Percentiles rank a stretch among this genome's conserved stretches.
phyloP scores from a whole-genome alignment of 2,797 vertebrate genomes.

The Gymnocypris eckloni region DNA sequence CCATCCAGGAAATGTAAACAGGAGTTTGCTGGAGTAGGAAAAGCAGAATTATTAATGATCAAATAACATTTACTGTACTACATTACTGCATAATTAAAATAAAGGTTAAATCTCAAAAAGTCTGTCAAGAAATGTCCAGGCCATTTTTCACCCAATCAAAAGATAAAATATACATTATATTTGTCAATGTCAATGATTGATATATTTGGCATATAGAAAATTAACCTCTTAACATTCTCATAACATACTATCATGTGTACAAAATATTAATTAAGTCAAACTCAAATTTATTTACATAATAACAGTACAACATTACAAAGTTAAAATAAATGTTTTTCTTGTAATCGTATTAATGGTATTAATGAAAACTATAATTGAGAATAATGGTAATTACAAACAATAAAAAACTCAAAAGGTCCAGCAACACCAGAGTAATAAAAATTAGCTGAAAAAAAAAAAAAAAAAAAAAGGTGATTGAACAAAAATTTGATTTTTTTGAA shows the following conservation, averaged over 20 bases:
- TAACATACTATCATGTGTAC: not conserved
- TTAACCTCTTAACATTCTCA: not conserved
- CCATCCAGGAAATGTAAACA: constrained; percentile 92
- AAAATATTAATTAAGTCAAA: not conserved
- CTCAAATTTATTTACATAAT: not conserved
- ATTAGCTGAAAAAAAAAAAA: not conserved
- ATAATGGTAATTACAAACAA: not conserved
- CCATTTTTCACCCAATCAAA: not conserved
- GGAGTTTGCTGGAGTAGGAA: constrained; percentile 82
- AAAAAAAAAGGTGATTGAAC: not conserved
- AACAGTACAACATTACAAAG: not conserved
- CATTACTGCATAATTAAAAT: not conserved
- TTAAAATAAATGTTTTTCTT: not conserved
- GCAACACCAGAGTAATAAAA: no score
- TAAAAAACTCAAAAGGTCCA: no score
- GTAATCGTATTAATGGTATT: not conserved
- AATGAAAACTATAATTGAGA: not conserved
- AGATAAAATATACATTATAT: not conserved
- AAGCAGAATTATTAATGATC: constrained; percentile 12
- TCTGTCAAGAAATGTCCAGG: not conserved
- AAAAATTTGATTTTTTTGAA: not conserved
- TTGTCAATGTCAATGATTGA: not conserved
- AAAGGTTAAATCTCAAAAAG: not conserved
- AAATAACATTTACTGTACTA: not conserved
- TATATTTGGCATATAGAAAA: not conserved